These are phyloP conservation scores for Habropoda laboriosa DNA, from an alignment of 1,140 invertebrate genomes.

Conservation along the genomic window DNA sequence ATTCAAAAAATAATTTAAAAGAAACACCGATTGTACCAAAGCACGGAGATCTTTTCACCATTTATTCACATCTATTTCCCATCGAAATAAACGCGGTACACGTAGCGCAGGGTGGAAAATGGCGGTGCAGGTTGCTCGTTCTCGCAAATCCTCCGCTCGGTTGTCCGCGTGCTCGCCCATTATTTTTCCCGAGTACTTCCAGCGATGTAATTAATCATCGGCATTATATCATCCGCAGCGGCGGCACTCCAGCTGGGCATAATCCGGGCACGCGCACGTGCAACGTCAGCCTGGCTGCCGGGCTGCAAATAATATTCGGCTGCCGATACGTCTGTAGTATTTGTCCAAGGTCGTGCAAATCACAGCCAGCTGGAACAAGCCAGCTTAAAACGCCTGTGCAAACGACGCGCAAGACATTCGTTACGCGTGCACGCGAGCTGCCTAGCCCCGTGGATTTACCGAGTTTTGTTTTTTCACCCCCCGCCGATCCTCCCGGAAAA, in stretches of 20 bases:
- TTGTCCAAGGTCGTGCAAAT: constrained; percentile 60
- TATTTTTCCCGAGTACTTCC: constrained; percentile 47
- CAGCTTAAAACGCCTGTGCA: constrained; percentile 45
- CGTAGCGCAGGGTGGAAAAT: neutral
- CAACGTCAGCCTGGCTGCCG: constrained; percentile 29
- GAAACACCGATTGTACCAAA: too few relatives aligned
- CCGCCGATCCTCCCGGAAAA: neutral
- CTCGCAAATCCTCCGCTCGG: constrained; percentile 13
- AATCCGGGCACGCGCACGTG: constrained; percentile 23
- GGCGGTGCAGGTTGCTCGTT: neutral
- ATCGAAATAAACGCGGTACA: neutral
- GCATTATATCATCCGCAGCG: constrained; percentile 27
- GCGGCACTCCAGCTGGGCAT: constrained; percentile 16
- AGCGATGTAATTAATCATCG: constrained; percentile 56
- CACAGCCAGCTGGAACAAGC: constrained; percentile 16
- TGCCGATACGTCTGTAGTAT: constrained; percentile 54
- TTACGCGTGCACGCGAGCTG: constrained; percentile 27
- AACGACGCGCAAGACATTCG: constrained; percentile 39
- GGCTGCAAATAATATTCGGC: constrained; percentile 61
- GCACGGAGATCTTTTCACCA: too few relatives aligned
- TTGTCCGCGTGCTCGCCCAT: constrained; percentile 12
- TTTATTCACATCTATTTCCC: neutral
- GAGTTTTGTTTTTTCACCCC: neutral
- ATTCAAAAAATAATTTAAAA: too few relatives aligned
- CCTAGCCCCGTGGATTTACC: neutral